These are phyloP conservation scores for Ooceraea biroi DNA, from an alignment of 1,140 invertebrate genomes.

Conservation along the genomic window DNA sequence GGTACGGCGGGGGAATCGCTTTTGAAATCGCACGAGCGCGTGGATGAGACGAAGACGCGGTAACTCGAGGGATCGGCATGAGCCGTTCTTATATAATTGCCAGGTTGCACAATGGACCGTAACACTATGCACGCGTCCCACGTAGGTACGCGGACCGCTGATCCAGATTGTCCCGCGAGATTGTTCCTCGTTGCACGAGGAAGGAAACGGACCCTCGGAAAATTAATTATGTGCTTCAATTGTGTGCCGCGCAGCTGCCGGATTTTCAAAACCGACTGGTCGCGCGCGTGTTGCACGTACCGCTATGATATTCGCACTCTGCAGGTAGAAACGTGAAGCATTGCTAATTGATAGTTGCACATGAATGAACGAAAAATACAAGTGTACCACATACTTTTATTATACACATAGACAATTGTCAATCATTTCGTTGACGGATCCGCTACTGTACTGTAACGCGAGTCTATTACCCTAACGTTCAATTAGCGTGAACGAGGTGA, in stretches of 20 bases:
- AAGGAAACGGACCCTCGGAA: neutral
- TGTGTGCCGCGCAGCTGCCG: no score
- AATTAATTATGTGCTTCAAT: no score
- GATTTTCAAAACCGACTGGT: no score
- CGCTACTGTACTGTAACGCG: no score
- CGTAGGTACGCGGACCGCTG: no score
- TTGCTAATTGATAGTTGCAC: no score
- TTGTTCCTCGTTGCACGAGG: neutral
- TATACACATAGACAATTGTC: neutral
- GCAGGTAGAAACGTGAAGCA: no score
- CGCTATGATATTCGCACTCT: neutral
- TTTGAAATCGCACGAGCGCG: neutral
- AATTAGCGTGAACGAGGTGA: neutral
- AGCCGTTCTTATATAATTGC: neutral
- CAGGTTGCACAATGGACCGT: neutral
- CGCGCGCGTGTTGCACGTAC: neutral
- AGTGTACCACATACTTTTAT: constrained; percentile 23
- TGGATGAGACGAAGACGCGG: neutral
- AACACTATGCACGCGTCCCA: neutral
- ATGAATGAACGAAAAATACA: neutral
- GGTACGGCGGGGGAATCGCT: neutral
- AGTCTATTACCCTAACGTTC: constrained; percentile 4
- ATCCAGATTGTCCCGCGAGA: neutral
- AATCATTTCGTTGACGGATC: neutral
- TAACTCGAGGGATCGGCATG: no score